Evolutionary conservation across 1,140 invertebrate species (phyloP), one percentile per base, ranked within the genome.

Genomic region (Drosophila bifasciata): DNA sequence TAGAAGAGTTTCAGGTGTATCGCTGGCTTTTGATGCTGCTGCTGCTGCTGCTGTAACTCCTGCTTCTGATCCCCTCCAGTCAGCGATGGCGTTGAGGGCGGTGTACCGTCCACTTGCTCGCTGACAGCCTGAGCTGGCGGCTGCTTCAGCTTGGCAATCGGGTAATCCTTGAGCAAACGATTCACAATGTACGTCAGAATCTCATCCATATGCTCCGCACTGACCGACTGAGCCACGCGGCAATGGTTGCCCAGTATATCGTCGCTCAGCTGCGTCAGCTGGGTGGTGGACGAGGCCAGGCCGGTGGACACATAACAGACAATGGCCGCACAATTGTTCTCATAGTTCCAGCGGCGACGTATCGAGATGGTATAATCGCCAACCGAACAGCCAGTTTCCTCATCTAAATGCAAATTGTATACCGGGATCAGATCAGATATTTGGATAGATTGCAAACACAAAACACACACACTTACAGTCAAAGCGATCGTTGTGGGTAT

Each of bases 361-460:
- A 97, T 95, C 3, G 95, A 95, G 44, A 97, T 95, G 81, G 95
- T 96, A 81, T 95, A 96, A 62, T 96, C 95, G 48, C 95, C 94
- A 19, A 97, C 93, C 69, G 95, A 96, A 90, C 95, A 96, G 25
- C 96, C 96, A 40, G 96, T 97, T 91, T 97, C 96, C 92, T 97
- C 96, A 92, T 97, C 96, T 97, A 84, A 93, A 61, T 39, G 13
- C 9, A 1, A 15, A 32, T 9, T 16, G 19, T 19, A 17, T 4
- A n/a, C 1, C 9, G 23, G 16, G 5, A 56, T 40, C 15, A 9
- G 5, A 56, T 40, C 15, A 9, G 23, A 43, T 40, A 45, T 19
- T 50, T 15, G 28, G 39, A 40, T 3, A 32, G 7, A 32, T 8
- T 8, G 4, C 0, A 21, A 23, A 46, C 8, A 28, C 21, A 49